Conservation (phyloP, 2,797 vertebrate genomes). For the Astyanax mexicanus region DNA sequence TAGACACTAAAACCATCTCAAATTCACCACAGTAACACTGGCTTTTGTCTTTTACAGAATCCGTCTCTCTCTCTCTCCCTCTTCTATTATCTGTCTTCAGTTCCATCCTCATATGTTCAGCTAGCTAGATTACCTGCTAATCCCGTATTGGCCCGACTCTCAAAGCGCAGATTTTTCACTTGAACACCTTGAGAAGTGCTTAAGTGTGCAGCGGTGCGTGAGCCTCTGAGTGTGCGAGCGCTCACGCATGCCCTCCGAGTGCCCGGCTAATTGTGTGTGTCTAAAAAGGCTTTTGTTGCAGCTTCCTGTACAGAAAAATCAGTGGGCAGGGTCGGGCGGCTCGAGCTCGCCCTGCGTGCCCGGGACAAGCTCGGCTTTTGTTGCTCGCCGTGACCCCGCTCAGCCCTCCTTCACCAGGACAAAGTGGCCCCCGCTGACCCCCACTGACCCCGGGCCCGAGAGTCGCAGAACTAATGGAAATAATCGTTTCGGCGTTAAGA, state of each 20-base stretch:
- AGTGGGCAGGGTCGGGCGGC: constrained; percentile 40
- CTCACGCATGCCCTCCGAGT: constrained; percentile 42
- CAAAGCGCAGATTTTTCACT: constrained; percentile 35
- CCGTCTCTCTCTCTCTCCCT: too few relatives aligned
- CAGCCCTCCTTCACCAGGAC: constrained; percentile 51
- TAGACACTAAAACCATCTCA: too few relatives aligned
- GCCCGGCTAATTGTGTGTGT: constrained; percentile 52
- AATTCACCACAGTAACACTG: background rate
- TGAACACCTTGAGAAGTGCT: constrained; percentile 32
- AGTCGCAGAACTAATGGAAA: constrained; percentile 33
- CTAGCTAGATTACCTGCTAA: constrained; percentile 47
- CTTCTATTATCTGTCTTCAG: constrained; percentile 16
- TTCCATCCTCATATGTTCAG: constrained; percentile 41
- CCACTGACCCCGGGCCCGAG: constrained; percentile 24
- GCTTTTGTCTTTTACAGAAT: constrained; percentile 27
- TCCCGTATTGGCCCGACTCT: constrained; percentile 41
- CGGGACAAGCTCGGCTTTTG: constrained; percentile 48
- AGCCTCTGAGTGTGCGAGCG: constrained; percentile 20
- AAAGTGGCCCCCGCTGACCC: constrained; percentile 51
- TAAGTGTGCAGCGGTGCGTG: constrained; percentile 27
- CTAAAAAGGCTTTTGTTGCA: constrained; percentile 52
- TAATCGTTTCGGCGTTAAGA: too few relatives aligned
- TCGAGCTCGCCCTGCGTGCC: constrained; percentile 41
- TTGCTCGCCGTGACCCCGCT: constrained; percentile 45
- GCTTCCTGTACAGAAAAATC: constrained; percentile 51